A percentile compares a stretch with the other conserved stretches of the same genome.
These are phyloP conservation scores for Podarcis cretensis DNA, from an alignment of 2,113 vertebrate genomes.

Conservation along the genomic window DNA sequence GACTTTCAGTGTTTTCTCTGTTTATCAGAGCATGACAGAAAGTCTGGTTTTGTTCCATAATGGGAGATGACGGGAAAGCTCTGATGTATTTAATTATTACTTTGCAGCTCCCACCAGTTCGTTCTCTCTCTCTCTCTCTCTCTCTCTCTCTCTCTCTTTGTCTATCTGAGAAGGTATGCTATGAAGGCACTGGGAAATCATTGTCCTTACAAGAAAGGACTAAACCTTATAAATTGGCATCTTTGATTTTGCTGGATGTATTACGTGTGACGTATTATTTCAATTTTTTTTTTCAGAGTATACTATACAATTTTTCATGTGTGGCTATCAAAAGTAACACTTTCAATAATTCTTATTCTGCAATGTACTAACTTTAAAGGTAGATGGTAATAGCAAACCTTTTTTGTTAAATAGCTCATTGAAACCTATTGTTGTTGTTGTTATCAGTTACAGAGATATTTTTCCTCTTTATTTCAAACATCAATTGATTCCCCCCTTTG, in stretches of 20 bases:
- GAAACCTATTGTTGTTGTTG: neutral
- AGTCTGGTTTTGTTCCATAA: constrained; percentile 55
- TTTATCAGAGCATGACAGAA: constrained; percentile 51
- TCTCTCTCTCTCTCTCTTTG: neutral
- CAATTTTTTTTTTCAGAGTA: constrained; percentile 7
- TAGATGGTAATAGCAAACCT: neutral
- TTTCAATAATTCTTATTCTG: neutral
- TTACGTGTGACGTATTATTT: neutral
- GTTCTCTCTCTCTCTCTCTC: neutral
- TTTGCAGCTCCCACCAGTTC: neutral
- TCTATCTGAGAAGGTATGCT: neutral
- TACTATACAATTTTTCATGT: neutral
- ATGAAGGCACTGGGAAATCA: neutral
- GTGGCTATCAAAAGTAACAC: constrained; percentile 16
- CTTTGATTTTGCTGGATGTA: constrained; percentile 10
- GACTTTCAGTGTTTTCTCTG: constrained; percentile 52
- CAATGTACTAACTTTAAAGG: constrained; percentile 9
- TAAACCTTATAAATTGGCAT: constrained; percentile 13
- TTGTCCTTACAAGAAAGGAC: neutral
- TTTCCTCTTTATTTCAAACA: neutral
- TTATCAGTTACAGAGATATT: neutral
- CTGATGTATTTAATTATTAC: constrained; percentile 45
- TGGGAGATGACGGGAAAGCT: constrained; percentile 18
- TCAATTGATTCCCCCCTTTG: neutral
- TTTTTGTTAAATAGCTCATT: neutral